Conservation (phyloP, 2,113 vertebrate species). For the Tragelaphus strepsiceros region DNA sequence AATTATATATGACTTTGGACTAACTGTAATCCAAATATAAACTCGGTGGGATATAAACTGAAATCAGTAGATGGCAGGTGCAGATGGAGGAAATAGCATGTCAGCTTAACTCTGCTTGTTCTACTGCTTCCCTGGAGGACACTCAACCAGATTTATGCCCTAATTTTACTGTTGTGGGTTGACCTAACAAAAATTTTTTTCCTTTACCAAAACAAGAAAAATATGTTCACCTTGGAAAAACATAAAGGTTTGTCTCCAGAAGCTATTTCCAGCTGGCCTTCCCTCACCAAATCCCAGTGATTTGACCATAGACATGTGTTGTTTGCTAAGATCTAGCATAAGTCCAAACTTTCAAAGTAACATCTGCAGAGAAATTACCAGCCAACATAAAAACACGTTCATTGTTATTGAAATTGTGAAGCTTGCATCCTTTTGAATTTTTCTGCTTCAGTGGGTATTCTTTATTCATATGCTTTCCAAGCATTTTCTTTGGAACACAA, state of each 20-base stretch:
- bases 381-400: background rate
- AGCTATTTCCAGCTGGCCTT: slow-evolving; percentile 5
- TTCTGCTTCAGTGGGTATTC: background rate
- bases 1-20: background rate
- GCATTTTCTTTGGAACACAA: slow-evolving; percentile 15
- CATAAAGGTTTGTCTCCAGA: background rate
- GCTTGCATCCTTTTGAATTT: background rate
- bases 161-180: background rate
- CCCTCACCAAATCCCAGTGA: background rate
- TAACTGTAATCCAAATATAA: background rate
- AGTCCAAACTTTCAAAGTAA: background rate
- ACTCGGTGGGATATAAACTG: background rate
- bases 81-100: background rate
- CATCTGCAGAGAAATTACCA: slow-evolving; percentile 25
- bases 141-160: background rate
- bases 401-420: background rate
- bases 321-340: background rate
- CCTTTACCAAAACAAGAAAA: background rate
- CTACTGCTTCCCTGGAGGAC: background rate
- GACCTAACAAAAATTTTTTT: background rate
- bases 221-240: slow-evolving; percentile 20
- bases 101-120: background rate
- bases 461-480: background rate
- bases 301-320: background rate
- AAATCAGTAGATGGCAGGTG: background rate